phyloP scores from a whole-genome alignment of 2,888 invertebrate genomes.

The Ectemnius lituratus region DNA sequence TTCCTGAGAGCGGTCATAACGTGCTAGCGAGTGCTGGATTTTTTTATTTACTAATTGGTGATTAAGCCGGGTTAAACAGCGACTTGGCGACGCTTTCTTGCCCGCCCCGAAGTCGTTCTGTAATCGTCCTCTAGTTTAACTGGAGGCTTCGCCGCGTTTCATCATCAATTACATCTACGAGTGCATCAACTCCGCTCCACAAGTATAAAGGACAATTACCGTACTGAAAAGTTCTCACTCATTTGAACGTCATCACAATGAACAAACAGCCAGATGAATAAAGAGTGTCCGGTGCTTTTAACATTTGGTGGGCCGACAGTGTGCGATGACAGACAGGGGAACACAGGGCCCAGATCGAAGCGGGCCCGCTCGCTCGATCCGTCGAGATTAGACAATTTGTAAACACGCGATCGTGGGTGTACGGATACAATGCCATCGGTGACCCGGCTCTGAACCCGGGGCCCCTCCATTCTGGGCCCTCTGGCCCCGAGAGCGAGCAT shows the following conservation, averaged over 20 bases:
- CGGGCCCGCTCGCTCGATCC: constrained; percentile 59
- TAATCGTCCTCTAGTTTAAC: constrained; percentile 74
- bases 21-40: constrained; percentile 65
- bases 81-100: constrained; percentile 75
- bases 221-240: too few relatives aligned
- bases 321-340: constrained; percentile 19
- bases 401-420: constrained; percentile 71
- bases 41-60: constrained; percentile 76
- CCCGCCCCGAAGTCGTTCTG: constrained; percentile 66
- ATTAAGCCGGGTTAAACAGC: constrained; percentile 75
- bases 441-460: constrained; percentile 62
- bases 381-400: constrained; percentile 72
- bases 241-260: background rate
- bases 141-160: constrained; percentile 75
- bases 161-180: constrained; percentile 38
- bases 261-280: background rate
- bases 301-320: constrained; percentile 3
- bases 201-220: too few relatives aligned
- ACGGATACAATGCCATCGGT: constrained; percentile 60
- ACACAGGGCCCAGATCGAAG: constrained; percentile 39
- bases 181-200: too few relatives aligned
- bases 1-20: constrained; percentile 62
- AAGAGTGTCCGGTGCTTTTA: background rate
- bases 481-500: constrained; percentile 3
- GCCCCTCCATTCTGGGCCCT: constrained; percentile 32